Evolutionary conservation across 1,140 invertebrate genomes (phyloP).

Genomic region (Meloidogyne exigua): DNA sequence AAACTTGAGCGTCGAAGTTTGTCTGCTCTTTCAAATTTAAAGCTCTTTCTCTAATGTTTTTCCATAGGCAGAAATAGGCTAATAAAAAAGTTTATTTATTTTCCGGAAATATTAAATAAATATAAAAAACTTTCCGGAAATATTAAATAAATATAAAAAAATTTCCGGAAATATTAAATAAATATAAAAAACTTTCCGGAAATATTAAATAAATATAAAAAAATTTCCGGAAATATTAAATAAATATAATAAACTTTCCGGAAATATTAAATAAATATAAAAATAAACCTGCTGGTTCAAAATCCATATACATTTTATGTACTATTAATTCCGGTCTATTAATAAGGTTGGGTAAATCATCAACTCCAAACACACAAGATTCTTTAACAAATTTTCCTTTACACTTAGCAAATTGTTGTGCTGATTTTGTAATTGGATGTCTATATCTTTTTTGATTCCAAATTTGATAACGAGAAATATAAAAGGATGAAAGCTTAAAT

Average conservation of each 20-base stretch:
- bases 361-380: conserved; percentile 58
- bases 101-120: too few species aligned
- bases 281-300: conserved; percentile 44
- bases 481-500: conserved; percentile 32
- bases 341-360: conserved; percentile 46
- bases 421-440: conserved; percentile 4
- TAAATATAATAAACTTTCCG: too few species aligned
- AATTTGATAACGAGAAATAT: conserved; percentile 44
- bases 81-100: neutral
- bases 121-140: too few species aligned
- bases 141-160: too few species aligned
- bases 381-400: conserved; percentile 42
- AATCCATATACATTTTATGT: conserved; percentile 55
- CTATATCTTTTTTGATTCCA: conserved; percentile 24
- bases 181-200: too few species aligned
- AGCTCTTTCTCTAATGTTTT: conserved; percentile 33
- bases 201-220: too few species aligned
- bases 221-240: neutral
- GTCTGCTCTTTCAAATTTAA: conserved; percentile 28
- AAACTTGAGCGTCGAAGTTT: conserved; percentile 23
- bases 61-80: conserved; percentile 34
- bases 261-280: too few species aligned
- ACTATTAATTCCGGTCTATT: conserved; percentile 49
- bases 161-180: too few species aligned
- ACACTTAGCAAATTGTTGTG: neutral